Percentiles rank a stretch among this genome's conserved stretches.
Conservation (phyloP, 2,888 invertebrate species). For the Cataglyphis albicans region DNA sequence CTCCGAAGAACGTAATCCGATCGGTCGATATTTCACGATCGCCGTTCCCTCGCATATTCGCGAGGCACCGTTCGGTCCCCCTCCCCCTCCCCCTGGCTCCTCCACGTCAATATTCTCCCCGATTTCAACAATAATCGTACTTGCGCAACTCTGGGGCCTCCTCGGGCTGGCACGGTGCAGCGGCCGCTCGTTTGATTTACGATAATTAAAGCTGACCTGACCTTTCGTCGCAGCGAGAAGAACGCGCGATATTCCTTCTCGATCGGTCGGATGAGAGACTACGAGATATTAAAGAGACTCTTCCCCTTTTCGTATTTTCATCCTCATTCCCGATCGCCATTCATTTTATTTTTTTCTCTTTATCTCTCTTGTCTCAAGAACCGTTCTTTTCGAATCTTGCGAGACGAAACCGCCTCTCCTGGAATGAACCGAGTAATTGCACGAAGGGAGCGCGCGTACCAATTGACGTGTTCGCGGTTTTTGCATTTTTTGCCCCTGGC, state of each 20-base stretch:
- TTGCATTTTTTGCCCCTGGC: constrained; percentile 75
- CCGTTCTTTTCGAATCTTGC: constrained; percentile 46
- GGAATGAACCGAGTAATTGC: constrained; percentile 79
- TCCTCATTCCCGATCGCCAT: constrained; percentile 29
- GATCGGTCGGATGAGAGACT: constrained; percentile 61
- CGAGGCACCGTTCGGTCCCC: constrained; percentile 13
- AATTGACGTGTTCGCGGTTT: constrained; percentile 60
- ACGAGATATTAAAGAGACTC: constrained; percentile 68
- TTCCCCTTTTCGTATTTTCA: constrained; percentile 30
- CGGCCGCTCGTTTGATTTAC: constrained; percentile 82
- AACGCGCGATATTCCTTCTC: constrained; percentile 45
- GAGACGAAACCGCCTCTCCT: constrained; percentile 56
- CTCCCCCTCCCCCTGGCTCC: constrained; percentile 16
- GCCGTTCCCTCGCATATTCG: constrained; percentile 48
- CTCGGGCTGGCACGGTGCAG: constrained; percentile 61
- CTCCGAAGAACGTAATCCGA: constrained; percentile 60
- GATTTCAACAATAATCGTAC: constrained; percentile 79
- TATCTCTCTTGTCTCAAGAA: constrained; percentile 7
- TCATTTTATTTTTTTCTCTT: not conserved
- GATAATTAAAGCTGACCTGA: constrained; percentile 84
- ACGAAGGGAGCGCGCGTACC: constrained; percentile 58
- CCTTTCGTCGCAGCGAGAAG: constrained; percentile 78
- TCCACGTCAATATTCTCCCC: constrained; percentile 65
- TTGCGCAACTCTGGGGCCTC: constrained; percentile 70
- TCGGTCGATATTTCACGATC: constrained; percentile 73